These are phyloP conservation scores for Stomatorhinus walkeri DNA, from an alignment of 2,797 vertebrate genomes.

Conservation along the genomic window DNA sequence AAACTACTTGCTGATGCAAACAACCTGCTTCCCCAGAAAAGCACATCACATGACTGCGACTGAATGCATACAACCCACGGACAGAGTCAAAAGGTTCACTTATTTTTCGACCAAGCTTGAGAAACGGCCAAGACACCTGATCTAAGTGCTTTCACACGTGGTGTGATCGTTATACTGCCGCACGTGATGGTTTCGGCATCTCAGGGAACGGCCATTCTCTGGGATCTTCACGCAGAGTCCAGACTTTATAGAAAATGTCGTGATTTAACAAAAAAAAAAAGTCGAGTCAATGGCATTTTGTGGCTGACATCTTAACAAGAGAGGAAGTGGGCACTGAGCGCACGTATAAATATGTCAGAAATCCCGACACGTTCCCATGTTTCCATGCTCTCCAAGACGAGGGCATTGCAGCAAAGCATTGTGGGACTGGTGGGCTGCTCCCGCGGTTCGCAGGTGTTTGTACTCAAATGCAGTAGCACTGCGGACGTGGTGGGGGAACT, in stretches of 20 bases:
- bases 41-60: not conserved
- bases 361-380: not conserved
- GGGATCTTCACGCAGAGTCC: not conserved
- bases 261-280: not conserved
- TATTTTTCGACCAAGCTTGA: not conserved
- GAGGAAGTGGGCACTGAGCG: not conserved
- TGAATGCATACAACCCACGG: not conserved
- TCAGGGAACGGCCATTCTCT: not conserved
- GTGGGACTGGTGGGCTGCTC: not conserved
- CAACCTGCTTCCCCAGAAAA: not conserved
- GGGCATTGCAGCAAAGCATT: not conserved
- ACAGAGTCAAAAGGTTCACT: not conserved
- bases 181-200: not conserved
- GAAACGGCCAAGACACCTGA: not conserved
- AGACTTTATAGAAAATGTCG: not conserved
- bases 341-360: not conserved
- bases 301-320: not conserved
- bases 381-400: not conserved
- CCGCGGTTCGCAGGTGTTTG: not conserved
- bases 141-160: not conserved
- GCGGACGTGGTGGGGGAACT: constrained; percentile 18
- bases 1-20: not conserved
- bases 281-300: not conserved
- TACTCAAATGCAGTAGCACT: not conserved
- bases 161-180: not conserved